These are phyloP conservation scores for Enteromius mattozi DNA, from an alignment of 2,797 vertebrate species.

Conservation along the genomic window DNA sequence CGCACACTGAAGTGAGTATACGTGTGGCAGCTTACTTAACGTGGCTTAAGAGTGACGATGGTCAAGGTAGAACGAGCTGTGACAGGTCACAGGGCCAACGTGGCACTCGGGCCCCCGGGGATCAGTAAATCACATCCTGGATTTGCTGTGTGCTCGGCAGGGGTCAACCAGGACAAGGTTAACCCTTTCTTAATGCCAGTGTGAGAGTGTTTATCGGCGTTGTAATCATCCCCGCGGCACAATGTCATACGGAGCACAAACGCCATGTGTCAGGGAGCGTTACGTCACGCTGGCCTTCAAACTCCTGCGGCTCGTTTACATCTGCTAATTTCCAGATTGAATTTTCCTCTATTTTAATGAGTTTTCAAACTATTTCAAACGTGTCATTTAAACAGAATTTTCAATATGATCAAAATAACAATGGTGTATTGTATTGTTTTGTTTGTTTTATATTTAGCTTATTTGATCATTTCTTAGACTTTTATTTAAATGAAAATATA, in stretches of 20 bases:
- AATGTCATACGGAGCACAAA: conserved; percentile 2
- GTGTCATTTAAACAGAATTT: too few relatives aligned
- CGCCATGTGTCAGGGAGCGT: background rate
- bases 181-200: conserved; percentile 33
- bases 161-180: conserved; percentile 45
- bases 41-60: conserved; percentile 15
- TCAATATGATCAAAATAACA: background rate
- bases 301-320: conserved; percentile 8
- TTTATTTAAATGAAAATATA: background rate
- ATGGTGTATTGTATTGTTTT: background rate
- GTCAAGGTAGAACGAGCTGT: background rate
- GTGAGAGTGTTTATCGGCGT: background rate
- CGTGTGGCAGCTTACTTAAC: background rate
- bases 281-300: conserved; percentile 9
- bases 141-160: conserved; percentile 6
- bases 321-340: background rate
- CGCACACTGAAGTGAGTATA: background rate
- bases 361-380: background rate
- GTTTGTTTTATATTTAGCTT: background rate
- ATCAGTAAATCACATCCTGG: conserved; percentile 44
- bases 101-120: background rate
- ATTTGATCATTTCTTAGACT: background rate
- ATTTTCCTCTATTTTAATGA: background rate
- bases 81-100: background rate
- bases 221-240: conserved; percentile 15